Base-by-base conservation (phyloP, 2,113 vertebrate species). In the Salminus brasiliensis region DNA sequence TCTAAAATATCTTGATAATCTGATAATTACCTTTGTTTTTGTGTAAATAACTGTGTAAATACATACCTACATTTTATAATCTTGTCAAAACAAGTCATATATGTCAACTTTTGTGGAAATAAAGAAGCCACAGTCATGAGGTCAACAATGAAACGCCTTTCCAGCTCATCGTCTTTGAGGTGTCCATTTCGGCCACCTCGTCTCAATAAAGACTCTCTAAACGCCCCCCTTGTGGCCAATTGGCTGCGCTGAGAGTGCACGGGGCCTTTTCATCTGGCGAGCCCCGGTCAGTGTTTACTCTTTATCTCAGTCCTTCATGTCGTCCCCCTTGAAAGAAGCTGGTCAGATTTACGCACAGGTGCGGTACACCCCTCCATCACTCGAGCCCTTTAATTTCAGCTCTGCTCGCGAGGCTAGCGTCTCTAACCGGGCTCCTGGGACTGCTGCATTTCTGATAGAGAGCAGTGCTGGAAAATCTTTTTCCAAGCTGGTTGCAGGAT, bases 261-360 rank as follows among this genome's bases (percentile, higher is more conserved):
- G 23, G n/a, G 47, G 55, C 23, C 5, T 84, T 83, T 84, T 81
- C 81, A 81, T 74, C 72, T 30, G 11, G 29, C 41, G 52, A 69
- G 45, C 49, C 84, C 81, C 68, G 83, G 87, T 84, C 85, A 53
- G 1, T 87, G 86, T 87, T 88, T 88, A 88, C 86, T 86, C 81
- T 88, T 89, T 87, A 85, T 85, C 73, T 76, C 25, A 32, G 39
- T 76, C 78, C 72, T 85, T 87, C 65, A 32, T 86, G 86, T 86
- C 83, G 59, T 83, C 83, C 83, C 18, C 88, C 80, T 78, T 90
- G 83, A 90, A 89, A 90, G 87, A 72, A 78, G 80, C 85, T 63
- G 9, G 74, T 32, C 70, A 85, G 88, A 92, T 93, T 93, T 92
- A 92, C 60, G 85, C 83, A 88, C 88, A 92, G 92, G 91, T 92